phyloP scores from a whole-genome alignment of 2,888 invertebrate species.

The Cryptus viduatorius region DNA sequence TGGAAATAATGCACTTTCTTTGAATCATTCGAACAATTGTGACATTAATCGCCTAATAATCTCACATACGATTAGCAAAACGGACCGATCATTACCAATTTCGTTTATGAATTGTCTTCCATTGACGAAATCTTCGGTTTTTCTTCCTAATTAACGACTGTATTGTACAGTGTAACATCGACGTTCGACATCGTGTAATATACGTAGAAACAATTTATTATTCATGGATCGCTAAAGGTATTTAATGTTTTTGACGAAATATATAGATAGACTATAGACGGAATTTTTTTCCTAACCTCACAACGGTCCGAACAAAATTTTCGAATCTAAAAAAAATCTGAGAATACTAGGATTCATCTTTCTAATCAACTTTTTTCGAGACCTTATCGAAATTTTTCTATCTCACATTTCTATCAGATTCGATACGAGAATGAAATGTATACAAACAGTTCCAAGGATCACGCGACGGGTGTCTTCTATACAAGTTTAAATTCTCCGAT shows the following conservation, averaged over 20 bases:
- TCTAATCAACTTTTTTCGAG: no score
- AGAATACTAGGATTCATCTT: no score
- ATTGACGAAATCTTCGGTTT: neutral
- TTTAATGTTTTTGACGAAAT: no score
- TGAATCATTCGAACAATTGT: constrained; percentile 4
- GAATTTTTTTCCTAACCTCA: no score
- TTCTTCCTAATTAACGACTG: neutral
- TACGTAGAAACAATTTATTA: neutral
- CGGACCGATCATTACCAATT: neutral
- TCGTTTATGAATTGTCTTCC: neutral
- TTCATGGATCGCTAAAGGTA: no score
- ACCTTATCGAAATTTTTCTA: no score
- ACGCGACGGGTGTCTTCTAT: neutral
- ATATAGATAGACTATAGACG: no score
- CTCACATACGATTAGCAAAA: neutral
- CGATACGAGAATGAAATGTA: neutral
- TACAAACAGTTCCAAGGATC: neutral
- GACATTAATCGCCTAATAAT: neutral
- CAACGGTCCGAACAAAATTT: no score
- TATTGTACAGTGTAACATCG: neutral
- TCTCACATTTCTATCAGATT: no score
- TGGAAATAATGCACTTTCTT: neutral
- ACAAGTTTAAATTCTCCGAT: neutral
- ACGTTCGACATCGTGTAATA: no score
- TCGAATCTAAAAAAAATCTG: no score